phyloP scores from a whole-genome alignment of 2,888 invertebrate species.

The Drosophila barbarae region DNA sequence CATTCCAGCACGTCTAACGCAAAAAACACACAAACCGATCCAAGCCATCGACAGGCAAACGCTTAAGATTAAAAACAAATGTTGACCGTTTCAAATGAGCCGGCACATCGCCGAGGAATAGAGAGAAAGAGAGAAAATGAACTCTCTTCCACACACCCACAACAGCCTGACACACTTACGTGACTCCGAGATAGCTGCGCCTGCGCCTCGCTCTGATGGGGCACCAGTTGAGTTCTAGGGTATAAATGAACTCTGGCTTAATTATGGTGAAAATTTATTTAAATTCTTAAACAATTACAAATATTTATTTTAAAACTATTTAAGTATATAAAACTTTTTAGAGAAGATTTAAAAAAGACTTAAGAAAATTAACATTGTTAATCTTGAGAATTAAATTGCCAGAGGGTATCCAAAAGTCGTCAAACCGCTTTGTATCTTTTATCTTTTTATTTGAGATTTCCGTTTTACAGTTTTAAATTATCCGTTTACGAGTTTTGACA shows the following conservation, averaged over 20 bases:
- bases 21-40: conserved; percentile 35
- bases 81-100: conserved; percentile 65
- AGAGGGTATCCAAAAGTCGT: not conserved
- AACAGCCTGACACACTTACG: conserved; percentile 65
- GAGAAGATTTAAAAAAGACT: rapidly evolving
- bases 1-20: conserved; percentile 68
- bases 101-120: conserved; percentile 19
- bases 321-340: too few relatives aligned
- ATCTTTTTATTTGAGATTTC: conserved; percentile 66
- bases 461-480: conserved; percentile 52
- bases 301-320: not conserved
- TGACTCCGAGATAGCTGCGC: conserved; percentile 46
- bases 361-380: not conserved
- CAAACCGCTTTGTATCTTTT: not conserved
- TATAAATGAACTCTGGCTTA: not conserved
- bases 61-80: conserved; percentile 68
- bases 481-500: conserved; percentile 54
- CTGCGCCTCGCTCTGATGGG: conserved; percentile 15
- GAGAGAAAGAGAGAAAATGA: conserved; percentile 21
- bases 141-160: conserved; percentile 56
- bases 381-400: not conserved
- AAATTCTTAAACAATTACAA: not conserved
- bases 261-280: rapidly evolving
- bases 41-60: conserved; percentile 19
- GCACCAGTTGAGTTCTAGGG: not conserved